These are phyloP conservation scores for Nesogale talazaci DNA, from an alignment of 2,113 vertebrate species.

Conservation along the genomic window DNA sequence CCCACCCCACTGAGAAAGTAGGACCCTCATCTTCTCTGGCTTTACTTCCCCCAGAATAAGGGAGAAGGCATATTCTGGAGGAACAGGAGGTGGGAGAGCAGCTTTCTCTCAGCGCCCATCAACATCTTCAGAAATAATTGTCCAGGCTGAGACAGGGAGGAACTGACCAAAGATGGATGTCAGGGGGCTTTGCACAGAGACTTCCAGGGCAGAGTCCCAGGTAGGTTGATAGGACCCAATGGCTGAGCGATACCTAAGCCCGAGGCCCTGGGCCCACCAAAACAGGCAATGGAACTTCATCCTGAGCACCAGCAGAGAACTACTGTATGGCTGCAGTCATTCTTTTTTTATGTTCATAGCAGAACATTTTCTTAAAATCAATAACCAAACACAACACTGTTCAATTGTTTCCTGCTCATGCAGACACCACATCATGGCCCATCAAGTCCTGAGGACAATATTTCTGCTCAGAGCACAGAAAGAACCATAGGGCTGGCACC, in stretches of 20 bases:
- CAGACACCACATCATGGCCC: too few species aligned
- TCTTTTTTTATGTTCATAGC: too few species aligned
- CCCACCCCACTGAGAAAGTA: too few species aligned
- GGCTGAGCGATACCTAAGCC: neutral
- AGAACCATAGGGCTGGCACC: too few species aligned
- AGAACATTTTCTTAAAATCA: too few species aligned
- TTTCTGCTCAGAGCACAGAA: too few species aligned
- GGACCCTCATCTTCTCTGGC: too few species aligned
- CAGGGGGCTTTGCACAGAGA: neutral
- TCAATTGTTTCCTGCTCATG: neutral
- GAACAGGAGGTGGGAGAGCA: too few species aligned
- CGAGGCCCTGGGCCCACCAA: neutral
- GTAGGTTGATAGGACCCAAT: rapidly evolving
- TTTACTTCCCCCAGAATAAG: too few species aligned
- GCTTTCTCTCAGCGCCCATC: rapidly evolving
- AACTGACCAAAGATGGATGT: too few species aligned
- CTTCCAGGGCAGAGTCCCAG: neutral
- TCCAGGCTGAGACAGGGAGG: rapidly evolving
- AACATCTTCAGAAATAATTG: neutral
- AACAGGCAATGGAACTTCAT: neutral
- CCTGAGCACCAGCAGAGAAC: rapidly evolving
- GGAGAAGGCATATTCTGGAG: too few species aligned
- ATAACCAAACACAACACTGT: neutral
- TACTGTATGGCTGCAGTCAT: rapidly evolving
- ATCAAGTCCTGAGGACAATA: too few species aligned